Evolutionary conservation across 2,888 invertebrate genomes (phyloP), one percentile per base, ranked within the genome.

Genomic region (Stenchaetothrips biformis): DNA sequence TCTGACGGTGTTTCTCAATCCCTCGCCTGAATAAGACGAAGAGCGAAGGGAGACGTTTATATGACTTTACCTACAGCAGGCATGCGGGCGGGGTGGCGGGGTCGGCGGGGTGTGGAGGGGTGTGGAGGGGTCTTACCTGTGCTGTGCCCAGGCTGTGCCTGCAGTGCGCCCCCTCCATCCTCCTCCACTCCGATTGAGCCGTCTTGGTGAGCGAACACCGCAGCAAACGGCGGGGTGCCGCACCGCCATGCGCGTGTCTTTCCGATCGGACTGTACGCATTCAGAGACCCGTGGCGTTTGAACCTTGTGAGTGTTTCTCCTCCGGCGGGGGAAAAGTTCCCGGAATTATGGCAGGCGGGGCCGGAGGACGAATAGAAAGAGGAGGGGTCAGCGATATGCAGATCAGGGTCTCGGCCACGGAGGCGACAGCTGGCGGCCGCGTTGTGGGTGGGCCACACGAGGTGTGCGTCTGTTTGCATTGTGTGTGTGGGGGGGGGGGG

Each of bases 71-170:
- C 67, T 21, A 21, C n/a, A 21, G 67, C 67, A 9, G 18, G 67
- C n/a, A 9, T 21, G 84, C 83, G 84, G 79, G 59, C 83, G 84
- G 84, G 83, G 84, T 83, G 82, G 83, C 77, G 77, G 80, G 80
- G 80, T 84, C 83, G 84, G 79, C 67, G 80, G 84, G 84, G 84
- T 84, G 84, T 83, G 82, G 83, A 74, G 77, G 80, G 80, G 80
- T 81, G 81, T 82, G 7, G 49, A 13, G 13, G 53, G 13, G 53
- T 9, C 53, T 53, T 9, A 16, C 13, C 53, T 53, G 53, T 9
- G 53, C 53, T 7, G 53, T 7, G 49, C 49, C 8, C 8, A 13
- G 11, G 49, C 8, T 49, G 8, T 83, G 82, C 83, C 82, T 83
- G 82, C 79, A 80, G 78, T 80, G 82, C 82, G 79, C 81, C 81